Evolutionary conservation across 1,140 invertebrate genomes (phyloP), one percentile per base, ranked within the genome.

Genomic region (Caenorhabditis briggsae): DNA sequence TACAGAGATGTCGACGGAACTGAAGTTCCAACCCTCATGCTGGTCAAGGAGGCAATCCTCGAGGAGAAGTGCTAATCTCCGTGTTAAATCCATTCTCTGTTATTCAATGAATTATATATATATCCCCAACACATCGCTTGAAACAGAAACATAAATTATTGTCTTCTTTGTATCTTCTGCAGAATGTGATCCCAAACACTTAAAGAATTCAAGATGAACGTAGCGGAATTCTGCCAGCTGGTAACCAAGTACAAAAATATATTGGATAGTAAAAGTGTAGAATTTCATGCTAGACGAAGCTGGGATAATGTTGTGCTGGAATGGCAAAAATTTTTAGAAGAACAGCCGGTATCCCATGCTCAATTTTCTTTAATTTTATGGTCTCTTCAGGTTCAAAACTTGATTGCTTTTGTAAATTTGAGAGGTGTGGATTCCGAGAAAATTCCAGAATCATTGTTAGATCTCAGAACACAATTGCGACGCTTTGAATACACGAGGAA

Each of bases 31-130:
- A 95, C 96, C 84, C 94, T 98, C 90, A 96, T 97, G 95, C 97
- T 97, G 93, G 97, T 97, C 93, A 98, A 98, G 93, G 96, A 97
- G 92, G 97, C 96, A 86, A 94, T 98, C 70, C 94, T 95, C 82
- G 96, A 97, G 93, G 97, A 98, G 94, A 98, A 98, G 86, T 83
- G 82, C 64, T 90, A 89, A 90, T 25, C 50, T 87, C 23, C 41
- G n/a, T 74, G 53, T 83, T 86, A 78, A 78, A 78, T 78, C 70
- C 48, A 23, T 78, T 78, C 11, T 20, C 23, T 82, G 84, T 65
- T 85, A 70, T 46, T 23, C 33, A 85, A 64, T 65, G 61, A 65
- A 85, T 33, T 78, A 78, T 78, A 78, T 78, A 78, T 78, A 53
- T 20, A 53, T 46, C 20, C 58, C 61, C 20, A 55, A 55, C 74